Evolutionary conservation across 2,797 vertebrate species (phyloP), one percentile per base, ranked within the genome.

Genomic region (Arnoldichthys spilopterus): DNA sequence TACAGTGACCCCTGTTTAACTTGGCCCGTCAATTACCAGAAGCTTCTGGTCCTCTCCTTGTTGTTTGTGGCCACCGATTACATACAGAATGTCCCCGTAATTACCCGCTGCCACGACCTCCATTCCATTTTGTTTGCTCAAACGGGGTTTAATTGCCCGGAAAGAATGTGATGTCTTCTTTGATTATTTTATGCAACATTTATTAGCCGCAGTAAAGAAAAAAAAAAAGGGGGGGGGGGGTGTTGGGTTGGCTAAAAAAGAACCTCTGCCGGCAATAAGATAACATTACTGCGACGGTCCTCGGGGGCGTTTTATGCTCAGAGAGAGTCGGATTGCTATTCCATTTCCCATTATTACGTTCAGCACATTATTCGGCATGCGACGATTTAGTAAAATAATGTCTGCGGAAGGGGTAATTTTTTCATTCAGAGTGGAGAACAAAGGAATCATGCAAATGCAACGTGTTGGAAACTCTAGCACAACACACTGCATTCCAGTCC

Each of bases 131-230:
- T 75, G 75, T 79, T 78, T 81, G 66, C 63, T 72, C 66, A 82
- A 84, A 86, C 80, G 77, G 72, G 61, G 69, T 73, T 84, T 86
- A 87, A 88, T 83, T 87, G 82, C 40, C 76, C 78, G 82, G 79
- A 86, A 87, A 85, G 26, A 87, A 82, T 78, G 40, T 58, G 72
- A 80, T 83, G 81, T 84, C 81, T 84, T 77, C 71, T 78, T 75
- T 82, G 77, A 85, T 88, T 86, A 86, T 82, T 81, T 81, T 80
- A 85, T 81, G 83, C 64, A 83, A 71, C 80, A 74, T 82, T 82
- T 85, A 85, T 82, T 84, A 82, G 59, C 63, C 63, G 54, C 73
- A 49, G 72, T 80, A 76, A 84, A 84, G 83, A 75, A 62, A 58
- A 56, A 56, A n/a, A n/a, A n/a, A n/a, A n/a, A n/a, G n/a, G n/a